Conservation (phyloP, 2,888 invertebrate genomes). For the Pseudococcus longispinus region DNA sequence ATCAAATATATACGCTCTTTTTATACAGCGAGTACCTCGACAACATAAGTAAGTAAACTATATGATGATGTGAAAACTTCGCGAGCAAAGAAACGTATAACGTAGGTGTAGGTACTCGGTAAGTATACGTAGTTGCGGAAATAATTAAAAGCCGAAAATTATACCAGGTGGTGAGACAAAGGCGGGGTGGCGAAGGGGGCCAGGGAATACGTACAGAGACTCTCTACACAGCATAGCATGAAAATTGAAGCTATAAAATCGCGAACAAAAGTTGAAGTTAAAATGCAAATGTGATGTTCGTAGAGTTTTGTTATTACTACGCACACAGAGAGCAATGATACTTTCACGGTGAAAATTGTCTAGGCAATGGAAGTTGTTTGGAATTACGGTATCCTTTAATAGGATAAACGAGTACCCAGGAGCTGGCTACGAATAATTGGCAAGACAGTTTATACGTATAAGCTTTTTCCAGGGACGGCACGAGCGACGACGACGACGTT, state of each 20-base stretch:
- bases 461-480: not conserved
- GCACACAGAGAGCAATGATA: conserved; percentile 7
- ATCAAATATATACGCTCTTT: too few species aligned
- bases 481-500: not conserved
- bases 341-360: conserved; percentile 24
- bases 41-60: not conserved
- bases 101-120: not conserved
- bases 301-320: conserved; percentile 22
- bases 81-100: not conserved
- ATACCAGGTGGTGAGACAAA: not conserved
- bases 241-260: conserved; percentile 19
- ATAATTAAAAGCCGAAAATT: conserved; percentile 6
- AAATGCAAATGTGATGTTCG: conserved; percentile 34
- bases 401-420: conserved; percentile 24
- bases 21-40: too few species aligned
- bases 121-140: not conserved
- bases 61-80: not conserved
- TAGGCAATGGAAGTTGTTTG: conserved; percentile 26
- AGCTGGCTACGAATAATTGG: conserved; percentile 31
- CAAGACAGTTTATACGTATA: conserved; percentile 27
- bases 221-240: not conserved
- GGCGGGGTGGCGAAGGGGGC: not conserved
- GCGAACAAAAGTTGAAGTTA: conserved; percentile 14
- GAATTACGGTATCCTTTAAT: conserved; percentile 28
- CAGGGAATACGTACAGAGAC: not conserved